Conservation (phyloP, 1,140 invertebrate species). For the Orchesella cincta region DNA sequence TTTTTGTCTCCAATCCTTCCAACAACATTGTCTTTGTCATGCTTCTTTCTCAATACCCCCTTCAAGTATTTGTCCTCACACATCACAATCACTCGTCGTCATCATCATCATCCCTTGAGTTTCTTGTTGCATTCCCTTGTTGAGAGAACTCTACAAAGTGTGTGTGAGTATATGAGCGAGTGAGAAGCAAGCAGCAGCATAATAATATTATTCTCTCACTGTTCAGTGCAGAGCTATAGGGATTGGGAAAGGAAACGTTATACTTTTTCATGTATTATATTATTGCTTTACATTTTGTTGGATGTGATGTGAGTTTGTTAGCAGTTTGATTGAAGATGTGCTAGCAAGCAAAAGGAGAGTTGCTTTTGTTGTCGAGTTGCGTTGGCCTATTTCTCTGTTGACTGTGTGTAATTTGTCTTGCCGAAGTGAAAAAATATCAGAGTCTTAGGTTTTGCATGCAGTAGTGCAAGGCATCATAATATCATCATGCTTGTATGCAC, state of each 20-base stretch:
- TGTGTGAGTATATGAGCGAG: not conserved
- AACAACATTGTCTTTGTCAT: not conserved
- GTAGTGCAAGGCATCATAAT: too few relatives aligned
- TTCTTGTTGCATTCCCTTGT: too few relatives aligned
- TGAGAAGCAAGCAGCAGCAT: too few relatives aligned
- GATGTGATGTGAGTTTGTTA: not conserved
- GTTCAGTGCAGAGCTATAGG: not conserved
- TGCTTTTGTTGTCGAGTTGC: too few relatives aligned
- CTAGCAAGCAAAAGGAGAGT: not conserved
- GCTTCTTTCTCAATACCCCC: not conserved
- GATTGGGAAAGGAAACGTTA: conserved; percentile 6
- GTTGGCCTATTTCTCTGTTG: not conserved
- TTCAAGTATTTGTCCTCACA: not conserved
- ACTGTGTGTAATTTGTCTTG: not conserved
- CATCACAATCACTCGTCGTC: not conserved
- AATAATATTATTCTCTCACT: too few relatives aligned
- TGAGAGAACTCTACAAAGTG: too few relatives aligned
- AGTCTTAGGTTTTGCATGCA: not conserved
- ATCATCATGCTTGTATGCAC: too few relatives aligned
- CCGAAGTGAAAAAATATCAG: not conserved
- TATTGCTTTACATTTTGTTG: not conserved
- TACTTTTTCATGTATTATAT: not conserved
- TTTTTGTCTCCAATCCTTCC: not conserved
- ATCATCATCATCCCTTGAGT: not conserved
- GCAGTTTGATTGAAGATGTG: not conserved